Evolutionary conservation across 2,888 invertebrate genomes (phyloP), one percentile per base, ranked within the genome.

Genomic region (Alentia gelatinosa): DNA sequence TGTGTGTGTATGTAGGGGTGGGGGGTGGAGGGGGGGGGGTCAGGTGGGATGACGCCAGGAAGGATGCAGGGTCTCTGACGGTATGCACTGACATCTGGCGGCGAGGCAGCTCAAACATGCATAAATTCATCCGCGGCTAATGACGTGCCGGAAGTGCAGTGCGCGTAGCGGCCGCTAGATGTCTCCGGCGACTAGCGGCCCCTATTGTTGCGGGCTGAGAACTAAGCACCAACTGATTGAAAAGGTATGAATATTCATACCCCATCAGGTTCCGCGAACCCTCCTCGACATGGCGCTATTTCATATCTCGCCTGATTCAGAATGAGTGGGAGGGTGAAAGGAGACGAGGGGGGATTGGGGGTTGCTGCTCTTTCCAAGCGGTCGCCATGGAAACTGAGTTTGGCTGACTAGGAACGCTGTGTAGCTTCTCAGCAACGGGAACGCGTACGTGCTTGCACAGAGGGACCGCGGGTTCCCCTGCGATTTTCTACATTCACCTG

Each of bases 181-280:
- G 68, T 68, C 68, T 68, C 68, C 26, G 68, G 68, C 68, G 68
- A 68, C 68, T 19, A 79, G 79, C 79, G 37, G 19, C 79, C 19
- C 79, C 79, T 79, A 79, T 79, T 79, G 79, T 79, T 39, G 68
- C 15, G 79, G 39, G 19, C 19, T 15, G 5, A 35, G 79, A 79
- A 79, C 79, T 79, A 79, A 79, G 79, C 79, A 79, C 9, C 79
- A 37, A 37, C 79, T 39, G 79, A 79, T 79, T 79, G 79, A 79
- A 79, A 79, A 79, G 79, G 79, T 79, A 79, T 79, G 79, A 79
- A 79, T 79, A 79, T 79, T 79, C 79, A 79, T 79, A 39, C 37
- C 37, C 79, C 39, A 79, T 79, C 79, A 79, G 79, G 37, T 12
- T 4, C 79, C 37, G 12, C 74, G n/a, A 15, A 12, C 19, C 37